Base-by-base conservation (phyloP, 2,113 vertebrate species). In the Aegotheles bennettii region DNA sequence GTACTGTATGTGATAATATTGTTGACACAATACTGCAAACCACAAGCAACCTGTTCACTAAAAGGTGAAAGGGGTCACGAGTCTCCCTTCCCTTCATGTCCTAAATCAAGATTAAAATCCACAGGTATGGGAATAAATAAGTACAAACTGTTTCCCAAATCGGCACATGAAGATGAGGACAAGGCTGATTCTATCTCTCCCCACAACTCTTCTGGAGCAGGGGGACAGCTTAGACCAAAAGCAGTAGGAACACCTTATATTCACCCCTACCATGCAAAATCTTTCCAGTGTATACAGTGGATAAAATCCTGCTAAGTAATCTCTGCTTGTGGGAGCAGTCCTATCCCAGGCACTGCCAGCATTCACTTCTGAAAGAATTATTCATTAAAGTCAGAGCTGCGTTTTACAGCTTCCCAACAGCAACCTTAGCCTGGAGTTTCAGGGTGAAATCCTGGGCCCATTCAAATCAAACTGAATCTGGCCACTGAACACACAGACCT, bases 301-400 rank as follows among this genome's bases (percentile, higher is more conserved):
- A 63, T 87, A 47, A 71, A 13, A 78, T 20, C 45, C 40, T 36
- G 35, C 11, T 19, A 48, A 76, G 48, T 47, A 59, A 64, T 25
- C 42, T 61, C 68, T 67, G 43, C 36, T 64, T 80, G 19, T 18
- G 21, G 50, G 42, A 94, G 43, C 53, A 71, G 48, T 73, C 9
- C 50, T 73, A 50, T 42, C 67, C 31, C 78, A 84, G 51, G 48
- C 50, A 87, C 54, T 47, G 54, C 24, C 47, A 81, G 50, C 42
- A 45, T 28, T 89, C 50, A 56, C 91, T 91, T 92, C 85, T 91
- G 70, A 91, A 83, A 67, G 81, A 83, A 90, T 83, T 69, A 77
- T 63, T 93, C 56, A 85, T 86, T 14, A 23, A 82, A 61, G 43
- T 70, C 38, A 69, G 57, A 65, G 33, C 20, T 69, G 81, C 0